Conservation (phyloP, 2,888 invertebrate genomes). For the Seira sanloemensis region DNA sequence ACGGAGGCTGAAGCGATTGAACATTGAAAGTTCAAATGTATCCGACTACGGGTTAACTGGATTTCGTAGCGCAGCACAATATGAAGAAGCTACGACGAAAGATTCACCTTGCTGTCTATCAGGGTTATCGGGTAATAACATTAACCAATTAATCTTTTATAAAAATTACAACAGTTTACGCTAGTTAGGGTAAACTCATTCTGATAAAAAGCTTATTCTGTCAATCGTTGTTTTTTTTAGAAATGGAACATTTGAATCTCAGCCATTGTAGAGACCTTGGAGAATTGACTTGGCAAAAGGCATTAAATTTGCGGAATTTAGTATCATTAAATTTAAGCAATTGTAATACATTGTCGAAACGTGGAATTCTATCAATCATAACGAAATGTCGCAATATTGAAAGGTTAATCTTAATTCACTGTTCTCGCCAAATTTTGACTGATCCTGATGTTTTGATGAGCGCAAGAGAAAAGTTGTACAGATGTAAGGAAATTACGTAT, state of each 20-base stretch:
- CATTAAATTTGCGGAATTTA: conserved; percentile 13
- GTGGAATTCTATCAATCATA: conserved; percentile 41
- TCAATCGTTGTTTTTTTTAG: neutral
- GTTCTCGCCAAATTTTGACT: conserved; percentile 27
- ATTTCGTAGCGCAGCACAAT: neutral
- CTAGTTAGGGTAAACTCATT: no score
- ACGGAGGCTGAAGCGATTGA: conserved; percentile 12
- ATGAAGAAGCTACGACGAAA: neutral
- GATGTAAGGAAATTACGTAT: conserved; percentile 44
- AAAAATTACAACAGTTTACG: no score
- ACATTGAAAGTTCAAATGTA: conserved; percentile 25
- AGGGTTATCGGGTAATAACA: neutral
- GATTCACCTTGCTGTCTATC: neutral
- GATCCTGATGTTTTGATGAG: conserved; percentile 31
- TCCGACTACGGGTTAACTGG: conserved; percentile 22
- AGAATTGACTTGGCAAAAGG: conserved; percentile 33
- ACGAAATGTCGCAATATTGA: conserved; percentile 51
- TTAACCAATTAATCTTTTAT: no score
- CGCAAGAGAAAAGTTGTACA: conserved; percentile 32
- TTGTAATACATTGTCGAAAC: conserved; percentile 40
- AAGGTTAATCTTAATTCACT: conserved; percentile 30
- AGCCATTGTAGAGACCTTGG: conserved; percentile 39
- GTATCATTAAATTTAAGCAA: conserved; percentile 36
- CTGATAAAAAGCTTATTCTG: no score
- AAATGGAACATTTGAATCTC: conserved; percentile 38